Base-by-base conservation (phyloP, 2,113 vertebrate species). In the Pedionomus torquatus region DNA sequence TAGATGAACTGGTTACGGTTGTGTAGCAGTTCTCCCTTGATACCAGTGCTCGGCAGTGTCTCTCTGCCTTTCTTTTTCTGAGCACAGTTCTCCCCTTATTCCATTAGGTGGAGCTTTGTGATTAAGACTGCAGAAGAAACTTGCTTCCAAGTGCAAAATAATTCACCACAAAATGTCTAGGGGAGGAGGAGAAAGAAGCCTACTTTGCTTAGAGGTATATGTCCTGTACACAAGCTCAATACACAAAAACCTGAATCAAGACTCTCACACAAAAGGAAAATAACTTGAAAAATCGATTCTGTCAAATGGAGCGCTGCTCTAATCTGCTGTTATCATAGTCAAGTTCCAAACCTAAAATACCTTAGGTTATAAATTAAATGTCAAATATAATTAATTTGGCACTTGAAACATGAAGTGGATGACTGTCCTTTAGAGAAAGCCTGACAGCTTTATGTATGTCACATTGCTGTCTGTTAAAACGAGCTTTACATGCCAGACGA, bases 341-440 rank as follows among this genome's bases (percentile, higher is more conserved):
- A 93, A 96, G 93, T 95, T 96, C 94, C 33, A 68, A 97, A 96
- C 79, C 93, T 89, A 96, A 95, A 97, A 72, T 93, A 98, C 98
- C 97, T 97, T 83, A 97, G 98, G 98, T 97, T 97, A 98, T 96
- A 97, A 97, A 98, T 98, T 96, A 95, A 96, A 98, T 25, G 97
- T 98, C 98, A 98, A 95, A 95, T 95, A 95, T 97, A 97, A 98
- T 98, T 98, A 98, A 98, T 98, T 97, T 97, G 95, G 95, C 93
- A 94, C 97, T 94, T 94, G 94, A 97, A 97, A 97, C 83, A 71
- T 35, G 92, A 95, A 94, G 90, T 89, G 89, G 96, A 95, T 96
- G 92, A 94, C 92, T 97, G 95, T 97, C 89, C 95, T 98, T 96
- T 79, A 95, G 90, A 98, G 93, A 66, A 97, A 94, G 91, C 76